These are phyloP conservation scores for Cherax destructor DNA, from an alignment of 1,140 invertebrate genomes.

Conservation along the genomic window DNA sequence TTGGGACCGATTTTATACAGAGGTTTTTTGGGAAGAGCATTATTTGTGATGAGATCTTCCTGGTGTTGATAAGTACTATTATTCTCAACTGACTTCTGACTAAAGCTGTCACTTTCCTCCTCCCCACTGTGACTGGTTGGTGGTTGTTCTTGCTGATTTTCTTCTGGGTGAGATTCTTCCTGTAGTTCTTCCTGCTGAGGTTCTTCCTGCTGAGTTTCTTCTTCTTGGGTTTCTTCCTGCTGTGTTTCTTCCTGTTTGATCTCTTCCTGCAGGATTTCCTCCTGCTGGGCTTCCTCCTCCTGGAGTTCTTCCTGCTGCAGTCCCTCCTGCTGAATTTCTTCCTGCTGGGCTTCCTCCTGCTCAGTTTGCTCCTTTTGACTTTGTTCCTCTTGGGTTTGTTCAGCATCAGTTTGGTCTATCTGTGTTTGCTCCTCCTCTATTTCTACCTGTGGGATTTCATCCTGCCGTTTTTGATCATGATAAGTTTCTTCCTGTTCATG, in stretches of 20 bases:
- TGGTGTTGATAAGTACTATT: neutral
- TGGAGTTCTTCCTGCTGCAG: neutral
- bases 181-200: neutral
- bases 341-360: neutral
- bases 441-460: no score
- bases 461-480: no score
- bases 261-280: neutral
- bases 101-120: neutral
- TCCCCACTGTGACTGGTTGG: neutral
- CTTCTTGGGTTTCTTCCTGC: neutral
- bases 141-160: neutral
- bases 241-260: neutral
- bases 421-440: no score
- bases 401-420: no score
- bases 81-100: constrained; percentile 13
- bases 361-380: neutral
- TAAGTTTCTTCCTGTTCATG: no score
- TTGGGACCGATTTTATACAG: constrained; percentile 66
- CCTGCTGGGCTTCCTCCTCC: neutral
- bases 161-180: neutral
- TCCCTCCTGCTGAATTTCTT: neutral
- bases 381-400: neutral
- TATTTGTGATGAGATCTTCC: constrained; percentile 15
- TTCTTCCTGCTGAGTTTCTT: neutral
- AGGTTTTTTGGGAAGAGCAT: constrained; percentile 54